phyloP scores from a whole-genome alignment of 2,797 vertebrate species.

The Labroides dimidiatus region DNA sequence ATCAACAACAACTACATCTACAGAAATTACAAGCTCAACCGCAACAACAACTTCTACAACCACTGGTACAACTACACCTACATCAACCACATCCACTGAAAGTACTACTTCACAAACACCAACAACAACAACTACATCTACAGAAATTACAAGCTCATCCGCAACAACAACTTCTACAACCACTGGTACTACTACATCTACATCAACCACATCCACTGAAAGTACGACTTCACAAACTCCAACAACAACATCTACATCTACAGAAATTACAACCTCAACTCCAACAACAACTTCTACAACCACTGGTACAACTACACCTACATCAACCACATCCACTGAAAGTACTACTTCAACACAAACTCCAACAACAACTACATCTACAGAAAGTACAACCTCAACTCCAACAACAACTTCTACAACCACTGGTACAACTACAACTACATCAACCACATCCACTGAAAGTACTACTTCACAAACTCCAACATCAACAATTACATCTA shows the following conservation, averaged over 20 bases:
- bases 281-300: not conserved
- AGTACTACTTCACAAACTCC: too few relatives aligned
- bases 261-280: too few relatives aligned
- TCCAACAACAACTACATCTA: not conserved
- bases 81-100: not conserved
- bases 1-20: too few relatives aligned
- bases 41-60: not conserved
- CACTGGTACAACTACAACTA: not conserved
- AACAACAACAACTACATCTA: not conserved
- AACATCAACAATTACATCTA: not conserved
- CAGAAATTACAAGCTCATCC: too few relatives aligned
- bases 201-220: not conserved
- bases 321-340: not conserved
- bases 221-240: too few relatives aligned
- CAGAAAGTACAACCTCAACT: too few relatives aligned
- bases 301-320: not conserved
- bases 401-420: too few relatives aligned
- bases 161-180: not conserved
- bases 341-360: too few relatives aligned
- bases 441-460: not conserved
- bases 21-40: too few relatives aligned
- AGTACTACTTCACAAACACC: too few relatives aligned
- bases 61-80: not conserved
- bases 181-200: not conserved
- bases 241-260: not conserved